Conservation (phyloP, 2,797 vertebrate species). For the Pseudochromis fuscus region DNA sequence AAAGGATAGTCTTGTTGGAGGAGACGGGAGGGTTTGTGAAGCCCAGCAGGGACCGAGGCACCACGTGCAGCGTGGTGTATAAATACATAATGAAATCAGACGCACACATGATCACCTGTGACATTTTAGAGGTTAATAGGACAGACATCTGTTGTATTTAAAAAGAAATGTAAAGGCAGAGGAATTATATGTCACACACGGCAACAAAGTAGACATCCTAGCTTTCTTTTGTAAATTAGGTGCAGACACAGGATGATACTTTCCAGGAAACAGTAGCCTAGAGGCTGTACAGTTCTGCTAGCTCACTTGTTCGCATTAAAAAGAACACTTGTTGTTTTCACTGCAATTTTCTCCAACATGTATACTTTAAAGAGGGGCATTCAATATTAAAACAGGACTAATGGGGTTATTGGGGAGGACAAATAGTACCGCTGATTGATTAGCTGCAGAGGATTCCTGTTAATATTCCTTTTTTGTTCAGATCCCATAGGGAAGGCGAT, state of each 20-base stretch:
- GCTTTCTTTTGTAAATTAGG: constrained; percentile 14
- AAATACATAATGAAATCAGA: constrained; percentile 18
- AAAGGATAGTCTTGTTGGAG: constrained; percentile 2
- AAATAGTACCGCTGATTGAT: constrained; percentile 59
- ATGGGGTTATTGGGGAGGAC: constrained; percentile 51
- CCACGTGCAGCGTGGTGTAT: constrained; percentile 4
- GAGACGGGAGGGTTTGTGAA: constrained; percentile 9
- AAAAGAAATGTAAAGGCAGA: not conserved
- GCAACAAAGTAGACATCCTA: not conserved
- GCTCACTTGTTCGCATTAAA: constrained; percentile 37
- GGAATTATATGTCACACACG: not conserved
- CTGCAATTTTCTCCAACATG: constrained; percentile 39
- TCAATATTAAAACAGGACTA: constrained; percentile 60
- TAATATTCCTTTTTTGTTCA: constrained; percentile 63
- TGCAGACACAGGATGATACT: constrained; percentile 3
- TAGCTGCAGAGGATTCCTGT: constrained; percentile 45
- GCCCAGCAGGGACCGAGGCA: constrained; percentile 28
- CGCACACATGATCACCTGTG: constrained; percentile 10
- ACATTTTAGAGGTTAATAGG: constrained; percentile 11
- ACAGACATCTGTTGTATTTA: not conserved
- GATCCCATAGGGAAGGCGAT: constrained; percentile 52
- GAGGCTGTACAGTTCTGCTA: constrained; percentile 30
- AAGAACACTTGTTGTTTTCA: constrained; percentile 44
- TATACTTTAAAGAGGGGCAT: constrained; percentile 29
- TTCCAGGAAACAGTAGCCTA: constrained; percentile 8